phyloP scores from a whole-genome alignment of 2,888 invertebrate genomes.

The Cephonodes hylas region DNA sequence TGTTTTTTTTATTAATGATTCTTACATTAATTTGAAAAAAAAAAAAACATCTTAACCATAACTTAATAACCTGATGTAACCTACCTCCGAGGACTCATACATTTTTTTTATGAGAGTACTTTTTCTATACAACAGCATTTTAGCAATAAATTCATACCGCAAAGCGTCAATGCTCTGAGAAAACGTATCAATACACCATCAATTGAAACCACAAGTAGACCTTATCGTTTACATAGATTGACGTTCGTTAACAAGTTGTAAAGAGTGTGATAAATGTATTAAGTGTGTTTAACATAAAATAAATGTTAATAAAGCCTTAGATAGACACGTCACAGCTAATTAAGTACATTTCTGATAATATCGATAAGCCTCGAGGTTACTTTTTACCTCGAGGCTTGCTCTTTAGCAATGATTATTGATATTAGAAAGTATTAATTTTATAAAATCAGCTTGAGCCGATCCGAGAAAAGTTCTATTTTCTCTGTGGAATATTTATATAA shows the following conservation, averaged over 20 bases:
- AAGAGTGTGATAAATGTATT: not conserved
- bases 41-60: no score
- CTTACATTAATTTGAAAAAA: no score
- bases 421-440: no score
- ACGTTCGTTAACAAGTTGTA: not conserved
- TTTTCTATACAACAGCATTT: not conserved
- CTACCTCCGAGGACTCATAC: not conserved
- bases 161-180: not conserved
- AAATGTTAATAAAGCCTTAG: not conserved
- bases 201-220: constrained; percentile 6
- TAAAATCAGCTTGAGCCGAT: no score
- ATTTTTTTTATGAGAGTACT: no score
- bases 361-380: not conserved
- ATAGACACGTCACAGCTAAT: not conserved
- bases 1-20: no score
- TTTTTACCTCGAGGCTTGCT: no score
- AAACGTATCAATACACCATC: not conserved
- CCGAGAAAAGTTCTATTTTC: no score
- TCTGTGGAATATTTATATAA: no score
- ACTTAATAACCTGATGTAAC: no score
- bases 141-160: not conserved
- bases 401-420: no score
- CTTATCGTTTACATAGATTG: constrained; percentile 3
- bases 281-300: not conserved
- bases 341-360: not conserved